phyloP scores from a whole-genome alignment of 2,888 invertebrate species.

The Linyphia triangularis region DNA sequence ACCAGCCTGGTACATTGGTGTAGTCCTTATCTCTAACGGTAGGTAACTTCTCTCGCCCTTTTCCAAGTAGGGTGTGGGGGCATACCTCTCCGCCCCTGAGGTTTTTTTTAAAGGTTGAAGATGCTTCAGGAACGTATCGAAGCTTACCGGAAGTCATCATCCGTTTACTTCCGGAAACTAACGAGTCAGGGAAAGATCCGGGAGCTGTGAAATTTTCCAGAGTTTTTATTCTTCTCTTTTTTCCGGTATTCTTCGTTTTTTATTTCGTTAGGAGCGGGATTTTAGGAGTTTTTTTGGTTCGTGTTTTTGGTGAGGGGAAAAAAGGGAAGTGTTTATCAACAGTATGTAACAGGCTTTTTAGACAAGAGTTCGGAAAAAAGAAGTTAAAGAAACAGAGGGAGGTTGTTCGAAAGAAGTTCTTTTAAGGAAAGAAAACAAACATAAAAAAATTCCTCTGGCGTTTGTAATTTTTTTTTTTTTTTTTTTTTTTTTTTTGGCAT shows the following conservation, averaged over 20 bases:
- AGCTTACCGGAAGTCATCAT: constrained; percentile 62
- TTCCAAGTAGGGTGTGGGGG: neutral
- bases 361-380: constrained; percentile 8
- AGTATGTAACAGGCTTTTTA: constrained; percentile 10
- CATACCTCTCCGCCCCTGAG: neutral
- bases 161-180: constrained; percentile 63
- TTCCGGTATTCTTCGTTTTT: neutral
- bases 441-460: too few relatives aligned
- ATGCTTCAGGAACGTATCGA: constrained; percentile 61
- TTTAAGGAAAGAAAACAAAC: too few relatives aligned
- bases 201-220: constrained; percentile 33
- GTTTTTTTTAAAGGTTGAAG: constrained; percentile 5
- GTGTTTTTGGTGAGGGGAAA: neutral
- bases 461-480: too few relatives aligned
- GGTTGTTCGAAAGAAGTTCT: too few relatives aligned
- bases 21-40: neutral
- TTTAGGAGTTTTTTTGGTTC: neutral
- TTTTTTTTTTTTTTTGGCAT: too few relatives aligned
- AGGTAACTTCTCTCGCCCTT: constrained; percentile 7
- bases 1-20: neutral
- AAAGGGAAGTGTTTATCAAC: constrained; percentile 15
- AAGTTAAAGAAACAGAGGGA: constrained; percentile 47
- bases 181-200: constrained; percentile 63
- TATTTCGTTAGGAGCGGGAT: neutral
- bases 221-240: constrained; percentile 10